phyloP scores from a whole-genome alignment of 2,888 invertebrate species.

The Meganola albula region DNA sequence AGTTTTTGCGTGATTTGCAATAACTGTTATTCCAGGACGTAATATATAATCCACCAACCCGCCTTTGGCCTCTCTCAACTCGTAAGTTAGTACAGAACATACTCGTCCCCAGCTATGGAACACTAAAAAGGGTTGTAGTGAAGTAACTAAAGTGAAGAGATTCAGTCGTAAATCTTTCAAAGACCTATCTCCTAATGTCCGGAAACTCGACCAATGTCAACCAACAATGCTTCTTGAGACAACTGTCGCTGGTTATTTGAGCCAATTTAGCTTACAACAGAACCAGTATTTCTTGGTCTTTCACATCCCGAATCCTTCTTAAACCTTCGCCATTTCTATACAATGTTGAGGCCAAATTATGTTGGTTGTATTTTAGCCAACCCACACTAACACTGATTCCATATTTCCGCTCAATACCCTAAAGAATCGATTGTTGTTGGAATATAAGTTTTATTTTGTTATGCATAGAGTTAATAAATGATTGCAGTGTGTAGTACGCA shows the following conservation, averaged over 20 bases:
- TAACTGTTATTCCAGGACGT: too few species aligned
- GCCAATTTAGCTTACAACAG: conserved; percentile 61
- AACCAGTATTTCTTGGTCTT: conserved; percentile 49
- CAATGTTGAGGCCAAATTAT: conserved; percentile 41
- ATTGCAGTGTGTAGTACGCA: too few species aligned
- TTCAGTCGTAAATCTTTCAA: too few species aligned
- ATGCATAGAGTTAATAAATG: conserved; percentile 26
- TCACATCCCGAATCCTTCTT: conserved; percentile 33
- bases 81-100: too few species aligned
- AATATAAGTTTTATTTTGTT: conserved; percentile 38
- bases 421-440: conserved; percentile 31
- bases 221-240: conserved; percentile 52
- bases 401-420: conserved; percentile 69
- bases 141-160: too few species aligned
- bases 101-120: too few species aligned
- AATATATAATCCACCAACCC: too few species aligned
- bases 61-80: too few species aligned
- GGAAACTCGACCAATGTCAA: conserved; percentile 31
- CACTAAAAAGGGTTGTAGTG: too few species aligned
- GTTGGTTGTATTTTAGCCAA: conserved; percentile 46
- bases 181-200: conserved; percentile 1
- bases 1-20: too few species aligned
- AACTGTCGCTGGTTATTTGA: conserved; percentile 65
- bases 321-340: conserved; percentile 21
- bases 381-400: conserved; percentile 65